Conservation (phyloP, 2,113 vertebrate genomes). For the Columbina picui region DNA sequence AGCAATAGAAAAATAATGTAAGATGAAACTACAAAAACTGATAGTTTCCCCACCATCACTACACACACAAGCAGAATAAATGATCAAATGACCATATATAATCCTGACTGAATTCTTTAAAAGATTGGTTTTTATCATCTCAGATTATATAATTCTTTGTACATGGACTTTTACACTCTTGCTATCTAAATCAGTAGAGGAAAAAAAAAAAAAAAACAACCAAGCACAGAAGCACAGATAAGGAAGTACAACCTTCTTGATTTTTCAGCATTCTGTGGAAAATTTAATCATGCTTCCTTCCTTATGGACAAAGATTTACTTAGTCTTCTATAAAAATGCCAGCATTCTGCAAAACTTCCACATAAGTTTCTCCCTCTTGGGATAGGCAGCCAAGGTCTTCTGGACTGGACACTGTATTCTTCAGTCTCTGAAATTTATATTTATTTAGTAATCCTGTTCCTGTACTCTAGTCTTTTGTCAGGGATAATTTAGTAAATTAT, state of each 20-base stretch:
- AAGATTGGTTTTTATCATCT: neutral
- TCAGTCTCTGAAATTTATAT: neutral
- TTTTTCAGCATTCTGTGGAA: neutral
- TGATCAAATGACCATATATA: neutral
- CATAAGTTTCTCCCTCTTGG: accelerated
- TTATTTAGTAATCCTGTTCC: neutral
- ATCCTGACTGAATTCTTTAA: neutral
- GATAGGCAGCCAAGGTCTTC: neutral
- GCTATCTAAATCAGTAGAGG: neutral
- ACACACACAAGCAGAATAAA: neutral
- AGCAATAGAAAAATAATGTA: neutral
- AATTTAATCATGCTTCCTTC: neutral
- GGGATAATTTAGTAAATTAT: neutral
- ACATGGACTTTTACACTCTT: accelerated
- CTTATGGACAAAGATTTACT: neutral
- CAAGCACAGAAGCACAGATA: neutral
- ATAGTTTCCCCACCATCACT: neutral
- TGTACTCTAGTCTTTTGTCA: neutral
- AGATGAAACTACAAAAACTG: neutral
- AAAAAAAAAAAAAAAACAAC: neutral
- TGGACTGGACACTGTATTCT: neutral
- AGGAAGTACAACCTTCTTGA: neutral
- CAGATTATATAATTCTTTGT: neutral
- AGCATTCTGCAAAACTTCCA: neutral
- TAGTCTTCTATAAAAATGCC: neutral